Conservation (phyloP, 2,888 invertebrate species). For the Synanthedon tipuliformis region DNA sequence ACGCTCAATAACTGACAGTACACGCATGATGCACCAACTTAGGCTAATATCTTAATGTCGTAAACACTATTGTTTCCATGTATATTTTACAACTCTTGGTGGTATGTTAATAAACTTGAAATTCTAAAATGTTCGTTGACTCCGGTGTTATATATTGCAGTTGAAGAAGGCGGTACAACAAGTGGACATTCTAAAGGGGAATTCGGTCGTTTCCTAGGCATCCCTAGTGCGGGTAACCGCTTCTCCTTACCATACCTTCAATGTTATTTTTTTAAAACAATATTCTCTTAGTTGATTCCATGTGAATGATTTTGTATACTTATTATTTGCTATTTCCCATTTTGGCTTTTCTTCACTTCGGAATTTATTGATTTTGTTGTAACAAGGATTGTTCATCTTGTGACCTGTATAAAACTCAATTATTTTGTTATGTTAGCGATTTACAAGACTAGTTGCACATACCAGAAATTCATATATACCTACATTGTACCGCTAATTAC, state of each 20-base stretch:
- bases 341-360: background rate
- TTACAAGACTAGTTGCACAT: no score
- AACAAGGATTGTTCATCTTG: no score
- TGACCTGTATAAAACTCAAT: no score
- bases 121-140: slow-evolving; percentile 18
- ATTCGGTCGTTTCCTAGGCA: slow-evolving; percentile 76
- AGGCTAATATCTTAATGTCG: slow-evolving; percentile 26
- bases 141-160: slow-evolving; percentile 50
- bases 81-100: background rate
- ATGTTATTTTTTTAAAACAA: slow-evolving; percentile 19
- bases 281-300: no score
- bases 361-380: no score
- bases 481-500: no score
- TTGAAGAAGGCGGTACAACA: slow-evolving; percentile 62
- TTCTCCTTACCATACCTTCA: slow-evolving; percentile 30
- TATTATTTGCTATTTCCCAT: no score
- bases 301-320: no score
- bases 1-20: slow-evolving; percentile 31
- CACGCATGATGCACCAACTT: slow-evolving; percentile 31
- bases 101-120: background rate
- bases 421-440: no score
- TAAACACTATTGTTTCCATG: background rate
- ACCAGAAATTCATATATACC: no score
- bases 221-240: slow-evolving; percentile 73
- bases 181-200: slow-evolving; percentile 62